Evolutionary conservation across 23 tunicate genomes (phyloP).

Genomic region (Trididemnum miniatum): DNA sequence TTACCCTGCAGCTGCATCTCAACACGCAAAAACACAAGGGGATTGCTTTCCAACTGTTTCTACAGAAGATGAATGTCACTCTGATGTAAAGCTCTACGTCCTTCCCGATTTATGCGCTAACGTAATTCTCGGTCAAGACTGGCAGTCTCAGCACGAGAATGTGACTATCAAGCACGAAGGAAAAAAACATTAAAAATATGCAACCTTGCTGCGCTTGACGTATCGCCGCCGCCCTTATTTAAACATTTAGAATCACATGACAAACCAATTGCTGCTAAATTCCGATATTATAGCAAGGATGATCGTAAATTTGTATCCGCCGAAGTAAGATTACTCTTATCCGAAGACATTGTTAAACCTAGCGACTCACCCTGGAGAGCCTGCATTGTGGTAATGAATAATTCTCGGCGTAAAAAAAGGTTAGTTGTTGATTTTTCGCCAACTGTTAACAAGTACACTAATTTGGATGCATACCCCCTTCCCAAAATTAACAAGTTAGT

Average conservation of each 20-base stretch:
- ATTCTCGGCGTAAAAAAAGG: background rate
- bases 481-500: too few relatives aligned
- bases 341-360: background rate
- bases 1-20: background rate
- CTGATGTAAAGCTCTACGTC: background rate
- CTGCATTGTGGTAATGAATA: background rate
- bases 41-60: background rate
- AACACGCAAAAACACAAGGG: background rate
- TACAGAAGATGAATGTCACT: background rate
- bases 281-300: background rate
- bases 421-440: too few relatives aligned
- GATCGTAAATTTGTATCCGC: background rate
- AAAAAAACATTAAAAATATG: background rate
- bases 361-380: background rate
- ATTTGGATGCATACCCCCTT: too few relatives aligned
- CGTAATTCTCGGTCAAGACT: background rate
- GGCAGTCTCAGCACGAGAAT: background rate
- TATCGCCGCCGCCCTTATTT: background rate
- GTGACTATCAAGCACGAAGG: background rate
- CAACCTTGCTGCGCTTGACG: background rate
- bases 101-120: background rate
- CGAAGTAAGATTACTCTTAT: background rate
- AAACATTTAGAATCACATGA: background rate
- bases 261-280: background rate
- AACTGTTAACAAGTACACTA: too few relatives aligned